Base-by-base conservation (phyloP, 2,113 vertebrate genomes). In the Heliornis fulica region DNA sequence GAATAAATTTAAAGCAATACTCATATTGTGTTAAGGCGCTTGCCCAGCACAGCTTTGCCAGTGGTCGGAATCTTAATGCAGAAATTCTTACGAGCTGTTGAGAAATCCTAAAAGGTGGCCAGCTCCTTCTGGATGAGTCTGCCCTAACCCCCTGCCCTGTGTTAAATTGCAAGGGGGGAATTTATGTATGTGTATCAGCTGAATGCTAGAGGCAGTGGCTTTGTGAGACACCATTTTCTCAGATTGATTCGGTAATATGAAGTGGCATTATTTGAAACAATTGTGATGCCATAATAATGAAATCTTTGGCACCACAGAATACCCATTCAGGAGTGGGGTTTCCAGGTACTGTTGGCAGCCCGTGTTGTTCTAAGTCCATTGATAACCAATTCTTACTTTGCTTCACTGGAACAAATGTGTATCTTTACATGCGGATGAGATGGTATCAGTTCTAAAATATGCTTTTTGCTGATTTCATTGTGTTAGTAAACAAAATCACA, bases 11-110 rank as follows among this genome's bases (percentile, higher is more conserved):
- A 29, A 46, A 3, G 6, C 5, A 19, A 28, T 26, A 7, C 12
- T 11, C 51, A 10, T 6, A 4, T 36, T 31, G 8, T 4, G 59
- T 34, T 26, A 8, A 64, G 45, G 7, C 23, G 3, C 0, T 2
- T 31, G 26, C 29, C 23, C 23, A 36, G 31, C 1, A 9, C 28
- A 0, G 3, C 20, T 43, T 64, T n/a, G n/a, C 5, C 19, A n/a
- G 32, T 41, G 25, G 25, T 53, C 17, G 45, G 13, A 36, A 32
- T n/a, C 31, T 34, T 34, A 31, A 63, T n/a, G 12, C 26, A 61
- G 28, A n/a, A 48, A 54, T 43, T 36, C 22, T 12, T 64, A 8
- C 5, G 26, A 65, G 57, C 46, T 45, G 20, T 22, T 61, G 26
- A 61, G 45, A 66, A 83, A 40, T 50, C 32, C 14, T 46, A 17